Evolutionary conservation across 2,888 invertebrate genomes (phyloP), one percentile per base, ranked within the genome.

Genomic region (Electrophaes corylata): DNA sequence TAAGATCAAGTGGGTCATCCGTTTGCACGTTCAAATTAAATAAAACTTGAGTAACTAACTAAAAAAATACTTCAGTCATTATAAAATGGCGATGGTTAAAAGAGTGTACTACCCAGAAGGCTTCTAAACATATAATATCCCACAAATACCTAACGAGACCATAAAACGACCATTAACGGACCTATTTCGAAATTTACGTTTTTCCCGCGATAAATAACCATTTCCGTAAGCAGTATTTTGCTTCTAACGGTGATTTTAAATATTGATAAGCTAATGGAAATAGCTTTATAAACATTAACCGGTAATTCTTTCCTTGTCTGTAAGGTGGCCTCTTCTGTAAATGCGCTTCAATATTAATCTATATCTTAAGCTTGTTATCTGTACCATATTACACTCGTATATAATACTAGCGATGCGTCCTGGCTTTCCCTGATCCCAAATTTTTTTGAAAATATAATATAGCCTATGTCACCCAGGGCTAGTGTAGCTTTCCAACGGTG

Each of bases 201-300:
- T 64, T 63, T 51, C 62, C 57, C 43, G 60, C 63, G 60, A 62
- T 68, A 68, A 68, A 68, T 68, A 64, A 66, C 63, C 62, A 51
- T 68, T 68, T 68, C 68, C 68, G 58, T 51, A 60, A 40, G 68
- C 63, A 61, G 62, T 66, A 62, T 65, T 69, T 62, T 57, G 59
- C 62, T 62, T 63, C 64, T 65, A 65, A 66, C 66, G 65, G 57
- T 64, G 66, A 66, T 68, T 69, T 65, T 61, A 61, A 59, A 60
- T 58, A 69, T 66, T 64, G 65, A 66, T 69, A 66, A 66, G 65
- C 62, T 66, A 66, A 68, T 66, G 66, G 62, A 62, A 55, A 64
- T n/a, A 35, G 62, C 60, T 58, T 49, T 48, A 47, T 60, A 50
- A 58, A 60, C 46, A 55, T 60, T 57, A 45, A 33, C 39, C 12